Evolutionary conservation across 2,113 vertebrate species (phyloP), one percentile per base, ranked within the genome.

Genomic region (Trachemys scripta): DNA sequence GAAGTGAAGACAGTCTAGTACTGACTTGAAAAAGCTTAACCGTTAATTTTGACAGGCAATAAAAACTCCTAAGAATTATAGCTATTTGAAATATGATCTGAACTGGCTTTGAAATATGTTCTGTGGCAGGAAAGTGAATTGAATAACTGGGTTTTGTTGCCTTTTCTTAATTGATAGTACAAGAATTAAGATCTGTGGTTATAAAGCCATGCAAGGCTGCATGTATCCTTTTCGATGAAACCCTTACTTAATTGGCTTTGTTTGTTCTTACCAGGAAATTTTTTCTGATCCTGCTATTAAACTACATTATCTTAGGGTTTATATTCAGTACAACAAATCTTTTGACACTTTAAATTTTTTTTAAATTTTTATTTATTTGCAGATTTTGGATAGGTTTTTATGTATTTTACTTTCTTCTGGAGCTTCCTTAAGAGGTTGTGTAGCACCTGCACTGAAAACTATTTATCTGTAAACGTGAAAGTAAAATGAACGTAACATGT

Each of bases 401-500:
- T 96, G 94, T 98, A 97, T 97, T 98, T 98, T 98, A 97, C 97
- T 97, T 98, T 98, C 94, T 98, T 98, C 98, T 96, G 96, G 98
- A 98, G 98, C 98, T 99, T 99, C 98, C 98, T 98, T 97, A 98
- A 98, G 94, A 97, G 96, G 92, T 97, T 98, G 96, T 98, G 97
- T 98, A 98, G 98, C 98, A 98, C 97, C 98, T 98, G 98, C 98
- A 99, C 98, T 98, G 98, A 98, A 96, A 97, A 98, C 93, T 97
- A 98, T 97, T 94, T 97, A 97, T 97, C 95, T 97, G 96, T 97
- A 97, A 97, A 98, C 94, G 97, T 98, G 97, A 98, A 97, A 94
- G 81, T 96, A 89, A 96, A 97, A 97, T 96, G 90, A 97, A 97
- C 89, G 95, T 96, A 92, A 98, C 92, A 95, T 92, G 87, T 95